Evolutionary conservation across 2,888 invertebrate species (phyloP), one percentile per base, ranked within the genome.

Genomic region (Sphaerophoria rueppellii): DNA sequence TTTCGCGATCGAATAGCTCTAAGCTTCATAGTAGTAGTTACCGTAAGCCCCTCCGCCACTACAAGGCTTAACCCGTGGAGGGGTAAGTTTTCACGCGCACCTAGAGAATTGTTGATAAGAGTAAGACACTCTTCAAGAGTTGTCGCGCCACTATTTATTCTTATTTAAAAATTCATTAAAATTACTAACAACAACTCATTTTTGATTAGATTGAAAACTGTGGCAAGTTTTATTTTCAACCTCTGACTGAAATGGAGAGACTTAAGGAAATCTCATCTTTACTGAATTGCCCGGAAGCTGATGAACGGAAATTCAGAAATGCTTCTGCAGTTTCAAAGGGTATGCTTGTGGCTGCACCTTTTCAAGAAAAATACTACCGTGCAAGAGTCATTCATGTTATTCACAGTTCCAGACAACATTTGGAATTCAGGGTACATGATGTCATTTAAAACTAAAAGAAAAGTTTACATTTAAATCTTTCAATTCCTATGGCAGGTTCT

Each of bases 311-410:
- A 9, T 89, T 90, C 69, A 71, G 78, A 0, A 88, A 88, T 86
- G 87, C 90, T 0, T 87, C 89, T 0, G 87, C 90, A 0, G 88
- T 92, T 0, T 89, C 90, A 4, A 90, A 93, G 60, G 95, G 94
- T 0, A 91, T 93, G 61, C 71, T 94, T 40, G 92, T 94, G 67
- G 93, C 94, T 0, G 95, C 95, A 0, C 94, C 94, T 0, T 94
- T 92, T 87, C 90, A 91, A 0, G 81, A 72, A 3, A 65, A 88
- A 7, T 94, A 93, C 87, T 94, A 94, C 89, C 93, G 96, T 7
- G 95, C 94, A 6, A 92, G 93, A 73, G 92, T 96, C 61, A 76
- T 90, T 88, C 86, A 89, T 89, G 89, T 93, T 88, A 69, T 89
- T 57, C 88, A 88, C 0, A 88, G 87, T 7, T 78, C 87, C 3